Conservation (phyloP, 2,888 invertebrate species). For the Acleris holmiana region DNA sequence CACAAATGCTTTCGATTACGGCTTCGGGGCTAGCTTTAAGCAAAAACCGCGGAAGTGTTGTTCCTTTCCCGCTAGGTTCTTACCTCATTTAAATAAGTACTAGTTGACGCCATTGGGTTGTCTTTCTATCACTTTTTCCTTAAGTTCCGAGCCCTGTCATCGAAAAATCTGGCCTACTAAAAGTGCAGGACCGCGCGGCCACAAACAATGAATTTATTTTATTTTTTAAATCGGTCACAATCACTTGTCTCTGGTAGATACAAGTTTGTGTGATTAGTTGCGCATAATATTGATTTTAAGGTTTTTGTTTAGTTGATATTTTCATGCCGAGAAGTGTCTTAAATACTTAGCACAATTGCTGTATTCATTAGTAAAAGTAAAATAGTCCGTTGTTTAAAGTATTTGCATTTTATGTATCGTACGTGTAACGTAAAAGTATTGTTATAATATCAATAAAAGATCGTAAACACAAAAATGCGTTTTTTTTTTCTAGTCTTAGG, state of each 20-base stretch:
- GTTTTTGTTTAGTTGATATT: conserved; percentile 23
- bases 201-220: conserved; percentile 19
- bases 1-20: conserved; percentile 41
- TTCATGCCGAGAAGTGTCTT: conserved; percentile 47
- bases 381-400: conserved; percentile 51
- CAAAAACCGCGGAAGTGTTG: background rate
- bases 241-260: conserved; percentile 28
- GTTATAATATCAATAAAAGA: conserved; percentile 74
- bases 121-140: background rate
- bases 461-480: conserved; percentile 50
- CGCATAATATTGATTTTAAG: conserved; percentile 21
- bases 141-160: background rate
- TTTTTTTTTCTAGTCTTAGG: conserved; percentile 25
- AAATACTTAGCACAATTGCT: conserved; percentile 45
- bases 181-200: conserved; percentile 12
- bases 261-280: conserved; percentile 24
- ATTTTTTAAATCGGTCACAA: conserved; percentile 28
- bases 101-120: background rate
- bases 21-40: background rate
- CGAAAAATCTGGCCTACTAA: background rate
- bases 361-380: conserved; percentile 23
- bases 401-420: conserved; percentile 71
- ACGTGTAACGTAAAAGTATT: conserved; percentile 60
- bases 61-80: background rate
- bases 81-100: background rate